A percentile compares a stretch with the other conserved stretches of the same genome.
Evolutionary conservation across 2,888 invertebrate species (phyloP).

Genomic region (Therioaphis trifolii): DNA sequence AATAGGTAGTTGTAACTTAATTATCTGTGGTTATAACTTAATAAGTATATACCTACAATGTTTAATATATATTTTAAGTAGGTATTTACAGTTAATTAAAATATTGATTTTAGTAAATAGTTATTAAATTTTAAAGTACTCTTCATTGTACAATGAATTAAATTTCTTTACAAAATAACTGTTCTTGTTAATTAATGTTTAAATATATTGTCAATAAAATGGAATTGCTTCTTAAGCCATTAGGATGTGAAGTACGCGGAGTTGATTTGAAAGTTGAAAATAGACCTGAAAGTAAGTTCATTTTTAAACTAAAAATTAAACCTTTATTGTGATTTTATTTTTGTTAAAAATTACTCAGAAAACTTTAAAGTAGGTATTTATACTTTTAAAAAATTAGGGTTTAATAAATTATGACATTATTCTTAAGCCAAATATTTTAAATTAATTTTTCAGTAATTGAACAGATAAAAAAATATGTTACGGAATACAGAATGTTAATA

Average conservation of each 20-base stretch:
- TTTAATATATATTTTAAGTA: too few relatives aligned
- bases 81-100: too few relatives aligned
- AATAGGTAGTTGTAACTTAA: too few relatives aligned
- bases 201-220: conserved; percentile 16
- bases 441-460: conserved; percentile 66
- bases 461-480: conserved; percentile 67
- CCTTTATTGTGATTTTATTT: neutral
- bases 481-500: conserved; percentile 66
- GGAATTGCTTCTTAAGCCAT: conserved; percentile 65
- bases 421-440: too few relatives aligned
- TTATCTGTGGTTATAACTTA: too few relatives aligned
- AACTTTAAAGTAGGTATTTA: neutral
- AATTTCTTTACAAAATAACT: too few relatives aligned
- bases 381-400: neutral
- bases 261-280: conserved; percentile 67
- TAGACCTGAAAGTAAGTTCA: conserved; percentile 66
- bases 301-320: neutral
- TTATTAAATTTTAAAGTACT: too few relatives aligned
- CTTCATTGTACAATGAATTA: too few relatives aligned
- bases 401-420: neutral
- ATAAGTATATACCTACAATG: too few relatives aligned
- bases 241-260: conserved; percentile 67
- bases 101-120: too few relatives aligned
- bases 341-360: too few relatives aligned
- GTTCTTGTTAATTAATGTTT: too few relatives aligned